These are phyloP conservation scores for Danaus plexippus DNA, from an alignment of 1,140 invertebrate species.

Conservation along the genomic window DNA sequence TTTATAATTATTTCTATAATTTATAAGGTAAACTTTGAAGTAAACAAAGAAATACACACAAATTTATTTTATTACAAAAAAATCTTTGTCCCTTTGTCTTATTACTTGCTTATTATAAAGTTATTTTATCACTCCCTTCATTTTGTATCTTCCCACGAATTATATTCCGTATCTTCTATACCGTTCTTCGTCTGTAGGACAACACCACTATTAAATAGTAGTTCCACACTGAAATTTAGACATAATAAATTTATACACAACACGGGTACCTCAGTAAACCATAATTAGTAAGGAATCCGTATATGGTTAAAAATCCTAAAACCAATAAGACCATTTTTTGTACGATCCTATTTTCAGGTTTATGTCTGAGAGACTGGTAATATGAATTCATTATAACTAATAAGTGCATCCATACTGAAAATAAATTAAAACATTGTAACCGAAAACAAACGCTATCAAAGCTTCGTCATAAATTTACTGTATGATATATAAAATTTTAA, in stretches of 20 bases:
- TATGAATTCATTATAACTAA: slow-evolving; percentile 27
- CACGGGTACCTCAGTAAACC: slow-evolving; percentile 12
- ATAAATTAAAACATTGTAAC: slow-evolving; percentile 35
- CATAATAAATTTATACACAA: slow-evolving; percentile 14
- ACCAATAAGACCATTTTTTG: too few relatives aligned
- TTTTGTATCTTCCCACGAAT: too few relatives aligned
- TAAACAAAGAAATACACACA: too few relatives aligned
- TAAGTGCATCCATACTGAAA: background rate
- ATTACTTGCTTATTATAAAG: too few relatives aligned
- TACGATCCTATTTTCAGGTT: too few relatives aligned
- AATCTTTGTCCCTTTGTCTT: too few relatives aligned
- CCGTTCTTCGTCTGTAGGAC: slow-evolving; percentile 35
- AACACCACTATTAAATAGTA: slow-evolving; percentile 54
- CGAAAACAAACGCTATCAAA: slow-evolving; percentile 10
- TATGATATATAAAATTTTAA: background rate
- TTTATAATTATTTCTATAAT: too few relatives aligned
- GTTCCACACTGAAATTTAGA: slow-evolving; percentile 48
- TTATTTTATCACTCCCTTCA: too few relatives aligned
- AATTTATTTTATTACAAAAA: too few relatives aligned
- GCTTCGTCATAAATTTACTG: background rate
- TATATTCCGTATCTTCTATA: slow-evolving; percentile 1
- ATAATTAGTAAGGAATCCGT: slow-evolving; percentile 2
- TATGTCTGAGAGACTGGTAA: slow-evolving; percentile 7
- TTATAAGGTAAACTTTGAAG: too few relatives aligned
- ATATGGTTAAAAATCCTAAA: slow-evolving; percentile 5